Evolutionary conservation across 2,888 invertebrate species (phyloP).

Genomic region (Amphiduros pacificus): DNA sequence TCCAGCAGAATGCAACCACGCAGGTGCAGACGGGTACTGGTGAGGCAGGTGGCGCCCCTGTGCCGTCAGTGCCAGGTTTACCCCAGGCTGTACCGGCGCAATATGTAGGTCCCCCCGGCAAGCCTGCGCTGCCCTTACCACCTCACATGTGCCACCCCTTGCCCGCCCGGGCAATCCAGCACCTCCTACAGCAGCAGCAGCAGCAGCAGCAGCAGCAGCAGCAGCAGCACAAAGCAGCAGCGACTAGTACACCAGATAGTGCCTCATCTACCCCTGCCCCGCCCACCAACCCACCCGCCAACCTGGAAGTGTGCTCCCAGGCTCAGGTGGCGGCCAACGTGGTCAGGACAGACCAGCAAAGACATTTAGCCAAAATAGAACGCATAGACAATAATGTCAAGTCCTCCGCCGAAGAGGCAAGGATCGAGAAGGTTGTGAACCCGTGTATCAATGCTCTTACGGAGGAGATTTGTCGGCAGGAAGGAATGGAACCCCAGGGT

Average conservation of each 20-base stretch:
- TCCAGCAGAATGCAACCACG: background rate
- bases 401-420: too few relatives aligned
- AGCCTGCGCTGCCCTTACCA: background rate
- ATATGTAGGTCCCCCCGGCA: too few relatives aligned
- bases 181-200: slow-evolving; percentile 1
- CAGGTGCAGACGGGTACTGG: too few relatives aligned
- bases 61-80: too few relatives aligned
- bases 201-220: slow-evolving; percentile 69
- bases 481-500: too few relatives aligned
- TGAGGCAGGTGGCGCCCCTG: too few relatives aligned
- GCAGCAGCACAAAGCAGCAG: slow-evolving; percentile 58
- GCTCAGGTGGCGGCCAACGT: slow-evolving; percentile 36
- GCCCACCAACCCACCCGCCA: slow-evolving; percentile 14
- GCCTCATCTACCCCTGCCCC: slow-evolving; percentile 9
- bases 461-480: too few relatives aligned
- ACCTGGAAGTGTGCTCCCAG: too few relatives aligned
- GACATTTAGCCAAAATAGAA: slow-evolving; percentile 41
- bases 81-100: too few relatives aligned
- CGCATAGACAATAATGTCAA: slow-evolving; percentile 40
- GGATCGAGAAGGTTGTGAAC: too few relatives aligned
- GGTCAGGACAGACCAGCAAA: slow-evolving; percentile 25
- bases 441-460: too few relatives aligned
- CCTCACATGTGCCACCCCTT: background rate
- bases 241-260: slow-evolving; percentile 19
- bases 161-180: background rate